phyloP scores from a whole-genome alignment of 2,113 vertebrate species.

The Psammodynastes pulverulentus region DNA sequence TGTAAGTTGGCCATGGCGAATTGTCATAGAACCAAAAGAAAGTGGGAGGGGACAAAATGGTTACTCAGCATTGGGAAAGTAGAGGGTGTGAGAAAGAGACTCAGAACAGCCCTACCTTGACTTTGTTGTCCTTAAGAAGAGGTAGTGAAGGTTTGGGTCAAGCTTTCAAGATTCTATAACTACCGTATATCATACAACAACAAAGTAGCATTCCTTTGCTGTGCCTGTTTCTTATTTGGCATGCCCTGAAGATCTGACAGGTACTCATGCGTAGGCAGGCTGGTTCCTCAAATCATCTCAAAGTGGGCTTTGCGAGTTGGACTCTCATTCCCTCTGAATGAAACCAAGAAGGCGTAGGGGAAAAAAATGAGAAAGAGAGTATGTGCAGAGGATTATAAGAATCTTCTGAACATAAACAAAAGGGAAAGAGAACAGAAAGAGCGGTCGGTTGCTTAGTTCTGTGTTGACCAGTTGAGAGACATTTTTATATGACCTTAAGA shows the following conservation, averaged over 20 bases:
- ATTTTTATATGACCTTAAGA: background rate
- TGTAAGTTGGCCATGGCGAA: too few relatives aligned
- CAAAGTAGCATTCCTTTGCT: background rate
- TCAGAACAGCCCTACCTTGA: background rate
- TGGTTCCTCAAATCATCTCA: background rate
- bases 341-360: background rate
- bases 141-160: background rate
- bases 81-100: background rate
- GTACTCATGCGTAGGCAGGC: background rate
- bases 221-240: background rate
- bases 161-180: background rate
- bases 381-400: background rate
- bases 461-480: background rate
- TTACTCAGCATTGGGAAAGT: background rate
- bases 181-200: background rate
- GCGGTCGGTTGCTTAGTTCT: background rate
- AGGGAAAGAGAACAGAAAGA: background rate
- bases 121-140: background rate
- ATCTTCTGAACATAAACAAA: background rate
- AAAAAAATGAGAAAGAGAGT: background rate
- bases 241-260: background rate
- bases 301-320: background rate
- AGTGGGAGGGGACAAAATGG: background rate
- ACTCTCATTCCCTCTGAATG: background rate
- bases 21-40: background rate